Percentiles rank a stretch among this genome's conserved stretches.
Evolutionary conservation across 2,888 invertebrate species (phyloP).

Genomic region (Iphiclides podalirius): DNA sequence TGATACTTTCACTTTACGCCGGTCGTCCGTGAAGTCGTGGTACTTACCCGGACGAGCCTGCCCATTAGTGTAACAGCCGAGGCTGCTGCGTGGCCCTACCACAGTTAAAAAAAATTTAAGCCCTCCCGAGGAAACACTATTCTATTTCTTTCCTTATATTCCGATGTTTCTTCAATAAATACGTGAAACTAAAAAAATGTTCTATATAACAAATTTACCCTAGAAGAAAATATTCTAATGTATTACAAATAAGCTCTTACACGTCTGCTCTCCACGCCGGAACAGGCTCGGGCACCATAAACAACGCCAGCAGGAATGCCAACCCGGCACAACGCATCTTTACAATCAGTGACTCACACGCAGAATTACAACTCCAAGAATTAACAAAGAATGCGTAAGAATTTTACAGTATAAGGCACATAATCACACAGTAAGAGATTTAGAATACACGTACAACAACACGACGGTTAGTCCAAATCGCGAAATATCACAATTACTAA

Average conservation of each 20-base stretch:
- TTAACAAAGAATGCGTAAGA: constrained; percentile 30
- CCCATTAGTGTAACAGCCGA: no score
- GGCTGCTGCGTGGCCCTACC: no score
- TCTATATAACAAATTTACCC: no score
- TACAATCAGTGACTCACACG: constrained; percentile 52
- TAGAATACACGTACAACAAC: constrained; percentile 27
- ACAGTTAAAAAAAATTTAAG: no score
- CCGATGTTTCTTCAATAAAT: no score
- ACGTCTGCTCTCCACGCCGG: constrained; percentile 59
- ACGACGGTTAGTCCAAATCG: background rate
- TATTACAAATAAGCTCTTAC: constrained; percentile 46
- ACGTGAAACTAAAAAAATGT: no score
- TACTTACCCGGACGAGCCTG: no score
- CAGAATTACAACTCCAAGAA: constrained; percentile 29
- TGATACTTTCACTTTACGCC: no score
- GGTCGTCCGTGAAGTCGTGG: no score
- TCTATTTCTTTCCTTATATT: no score
- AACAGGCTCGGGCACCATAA: constrained; percentile 55
- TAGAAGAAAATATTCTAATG: no score
- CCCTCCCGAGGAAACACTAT: no score
- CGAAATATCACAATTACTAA: constrained; percentile 26
- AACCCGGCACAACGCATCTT: constrained; percentile 56
- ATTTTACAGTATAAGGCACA: constrained; percentile 35
- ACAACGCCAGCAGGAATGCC: constrained; percentile 49
- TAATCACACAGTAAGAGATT: constrained; percentile 68